Conservation (phyloP, 2,797 vertebrate genomes). For the Ptychobarbus kaznakovi region DNA sequence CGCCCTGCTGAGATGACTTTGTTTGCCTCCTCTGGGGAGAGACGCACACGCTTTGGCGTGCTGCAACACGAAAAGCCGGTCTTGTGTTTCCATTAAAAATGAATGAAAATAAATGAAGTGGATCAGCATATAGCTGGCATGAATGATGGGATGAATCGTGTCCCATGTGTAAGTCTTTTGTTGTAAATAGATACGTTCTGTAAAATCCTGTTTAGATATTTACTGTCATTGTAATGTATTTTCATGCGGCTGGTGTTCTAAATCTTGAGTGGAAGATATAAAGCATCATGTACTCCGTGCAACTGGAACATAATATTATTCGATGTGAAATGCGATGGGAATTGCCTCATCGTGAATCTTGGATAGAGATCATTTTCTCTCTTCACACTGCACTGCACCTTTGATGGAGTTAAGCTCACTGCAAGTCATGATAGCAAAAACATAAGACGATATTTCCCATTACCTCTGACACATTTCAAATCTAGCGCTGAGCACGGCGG, state of each 20-base stretch:
- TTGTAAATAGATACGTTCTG: constrained; percentile 46
- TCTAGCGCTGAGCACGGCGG: constrained; percentile 64
- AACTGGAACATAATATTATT: constrained; percentile 50
- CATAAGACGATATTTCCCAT: constrained; percentile 66
- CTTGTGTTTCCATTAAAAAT: constrained; percentile 53
- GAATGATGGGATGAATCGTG: constrained; percentile 38
- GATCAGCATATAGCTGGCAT: constrained; percentile 44
- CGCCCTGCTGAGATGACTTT: constrained; percentile 31
- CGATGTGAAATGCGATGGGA: constrained; percentile 44
- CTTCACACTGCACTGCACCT: constrained; percentile 55
- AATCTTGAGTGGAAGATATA: constrained; percentile 47
- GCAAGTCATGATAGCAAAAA: constrained; percentile 66
- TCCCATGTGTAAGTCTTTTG: constrained; percentile 44
- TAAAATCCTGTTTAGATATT: constrained; percentile 48
- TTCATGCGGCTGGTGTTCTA: constrained; percentile 12
- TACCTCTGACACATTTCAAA: constrained; percentile 68
- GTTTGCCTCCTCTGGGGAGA: constrained; percentile 30
- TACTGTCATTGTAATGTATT: constrained; percentile 47
- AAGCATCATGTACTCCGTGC: constrained; percentile 25
- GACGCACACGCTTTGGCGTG: constrained; percentile 2
- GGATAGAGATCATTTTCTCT: constrained; percentile 36
- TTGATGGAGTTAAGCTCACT: constrained; percentile 55
- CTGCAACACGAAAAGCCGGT: constrained; percentile 3
- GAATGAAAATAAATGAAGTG: constrained; percentile 52
- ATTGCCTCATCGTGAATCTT: constrained; percentile 47